Conservation (phyloP, 2,888 invertebrate genomes). For the Aporophyla nigra region DNA sequence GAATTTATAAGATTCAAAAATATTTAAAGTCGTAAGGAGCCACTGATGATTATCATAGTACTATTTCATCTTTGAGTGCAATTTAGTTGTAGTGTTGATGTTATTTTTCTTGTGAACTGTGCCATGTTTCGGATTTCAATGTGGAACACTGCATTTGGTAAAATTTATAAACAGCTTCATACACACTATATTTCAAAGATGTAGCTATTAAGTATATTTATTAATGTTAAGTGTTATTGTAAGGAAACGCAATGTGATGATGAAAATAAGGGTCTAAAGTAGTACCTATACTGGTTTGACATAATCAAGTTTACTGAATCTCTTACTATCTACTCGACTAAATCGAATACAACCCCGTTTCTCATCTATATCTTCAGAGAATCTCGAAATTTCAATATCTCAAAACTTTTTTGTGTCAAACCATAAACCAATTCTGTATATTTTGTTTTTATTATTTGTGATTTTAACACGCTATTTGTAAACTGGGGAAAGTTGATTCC, state of each 20-base stretch:
- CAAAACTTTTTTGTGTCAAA: constrained; percentile 64
- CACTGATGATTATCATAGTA: constrained; percentile 50
- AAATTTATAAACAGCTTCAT: constrained; percentile 65
- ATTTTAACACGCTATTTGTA: constrained; percentile 80
- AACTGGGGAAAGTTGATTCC: constrained; percentile 88
- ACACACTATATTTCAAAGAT: constrained; percentile 72
- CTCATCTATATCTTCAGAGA: constrained; percentile 46
- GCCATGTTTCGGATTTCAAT: constrained; percentile 80
- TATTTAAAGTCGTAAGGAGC: constrained; percentile 59
- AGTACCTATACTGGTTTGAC: constrained; percentile 84
- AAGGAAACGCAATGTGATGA: constrained; percentile 89
- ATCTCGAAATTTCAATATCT: constrained; percentile 65
- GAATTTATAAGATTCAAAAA: constrained; percentile 64
- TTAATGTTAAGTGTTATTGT: constrained; percentile 79
- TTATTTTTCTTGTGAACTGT: constrained; percentile 76
- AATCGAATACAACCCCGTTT: constrained; percentile 19
- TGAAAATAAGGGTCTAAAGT: constrained; percentile 87
- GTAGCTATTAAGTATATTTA: constrained; percentile 75
- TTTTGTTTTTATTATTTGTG: constrained; percentile 78
- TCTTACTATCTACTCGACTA: constrained; percentile 48
- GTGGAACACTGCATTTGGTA: constrained; percentile 70
- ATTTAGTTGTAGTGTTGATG: constrained; percentile 77
- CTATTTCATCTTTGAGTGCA: constrained; percentile 76
- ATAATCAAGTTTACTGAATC: constrained; percentile 77
- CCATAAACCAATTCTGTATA: constrained; percentile 70